phyloP scores from a whole-genome alignment of 2,113 vertebrate genomes.

The Picathartes gymnocephalus region DNA sequence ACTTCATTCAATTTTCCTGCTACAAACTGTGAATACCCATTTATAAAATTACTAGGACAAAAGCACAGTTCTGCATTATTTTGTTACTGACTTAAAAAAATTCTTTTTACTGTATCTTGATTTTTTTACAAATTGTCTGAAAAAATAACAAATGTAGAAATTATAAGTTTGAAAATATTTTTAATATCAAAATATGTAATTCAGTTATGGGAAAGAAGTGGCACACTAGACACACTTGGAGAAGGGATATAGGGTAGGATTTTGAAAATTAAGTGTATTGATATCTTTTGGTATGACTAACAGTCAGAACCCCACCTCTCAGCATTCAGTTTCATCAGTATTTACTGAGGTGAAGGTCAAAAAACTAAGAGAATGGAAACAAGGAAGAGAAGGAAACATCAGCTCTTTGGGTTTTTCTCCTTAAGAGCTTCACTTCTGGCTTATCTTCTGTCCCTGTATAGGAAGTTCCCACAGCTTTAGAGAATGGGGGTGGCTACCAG shows the following conservation, averaged over 20 bases:
- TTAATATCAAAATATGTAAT: not conserved
- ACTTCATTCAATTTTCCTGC: not conserved
- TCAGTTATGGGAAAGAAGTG: not conserved
- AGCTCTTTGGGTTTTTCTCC: not conserved
- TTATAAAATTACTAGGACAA: not conserved
- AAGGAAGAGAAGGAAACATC: not conserved
- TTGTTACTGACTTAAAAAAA: not conserved
- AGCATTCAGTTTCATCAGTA: not conserved
- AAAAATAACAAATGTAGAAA: not conserved
- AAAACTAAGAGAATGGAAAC: not conserved
- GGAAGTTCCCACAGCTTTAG: not conserved
- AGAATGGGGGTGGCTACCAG: not conserved
- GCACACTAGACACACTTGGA: not conserved
- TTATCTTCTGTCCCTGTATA: not conserved
- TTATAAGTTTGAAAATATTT: not conserved
- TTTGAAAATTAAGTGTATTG: not conserved
- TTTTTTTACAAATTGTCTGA: not conserved
- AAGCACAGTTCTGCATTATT: not conserved
- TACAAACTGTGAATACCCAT: not conserved
- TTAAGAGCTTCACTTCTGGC: not conserved
- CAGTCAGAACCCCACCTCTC: not conserved
- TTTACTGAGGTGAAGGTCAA: not conserved
- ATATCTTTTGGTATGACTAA: not conserved
- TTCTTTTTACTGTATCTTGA: not conserved
- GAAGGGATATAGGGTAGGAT: not conserved